Evolutionary conservation across 2,113 vertebrate genomes (phyloP).

Genomic region (Piprites chloris): DNA sequence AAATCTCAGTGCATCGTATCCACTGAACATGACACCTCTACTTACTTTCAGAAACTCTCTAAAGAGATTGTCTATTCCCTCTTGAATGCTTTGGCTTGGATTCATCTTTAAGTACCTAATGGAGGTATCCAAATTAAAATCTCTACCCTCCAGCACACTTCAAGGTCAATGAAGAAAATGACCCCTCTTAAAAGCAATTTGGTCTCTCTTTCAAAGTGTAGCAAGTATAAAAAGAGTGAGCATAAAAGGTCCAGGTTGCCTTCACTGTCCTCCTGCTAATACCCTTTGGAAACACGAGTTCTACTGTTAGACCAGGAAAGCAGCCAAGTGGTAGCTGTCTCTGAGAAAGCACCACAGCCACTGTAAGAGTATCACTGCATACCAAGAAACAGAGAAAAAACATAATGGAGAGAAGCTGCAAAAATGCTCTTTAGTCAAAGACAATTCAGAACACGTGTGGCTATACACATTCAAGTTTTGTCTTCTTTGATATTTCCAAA

Average conservation of each 20-base stretch:
- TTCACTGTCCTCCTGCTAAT: background rate
- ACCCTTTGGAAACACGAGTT: background rate
- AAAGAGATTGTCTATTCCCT: background rate
- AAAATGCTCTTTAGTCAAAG: background rate
- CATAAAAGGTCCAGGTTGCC: background rate
- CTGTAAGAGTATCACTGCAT: background rate
- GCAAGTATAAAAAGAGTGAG: background rate
- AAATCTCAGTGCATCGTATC: background rate
- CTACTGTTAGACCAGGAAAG: background rate
- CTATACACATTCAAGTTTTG: background rate
- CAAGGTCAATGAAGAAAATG: background rate
- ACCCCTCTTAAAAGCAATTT: background rate
- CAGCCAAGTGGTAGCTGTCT: background rate
- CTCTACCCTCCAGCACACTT: background rate
- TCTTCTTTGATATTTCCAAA: background rate
- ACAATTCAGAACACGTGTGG: background rate
- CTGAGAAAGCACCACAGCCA: background rate
- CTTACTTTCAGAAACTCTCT: background rate
- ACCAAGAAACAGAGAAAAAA: background rate
- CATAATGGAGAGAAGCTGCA: background rate
- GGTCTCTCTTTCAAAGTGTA: background rate
- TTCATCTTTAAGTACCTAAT: constrained; percentile 1
- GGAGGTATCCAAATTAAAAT: background rate
- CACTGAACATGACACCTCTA: background rate
- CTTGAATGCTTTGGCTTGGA: background rate